Conservation (phyloP, 2,113 vertebrate species). For the Nesoenas mayeri region DNA sequence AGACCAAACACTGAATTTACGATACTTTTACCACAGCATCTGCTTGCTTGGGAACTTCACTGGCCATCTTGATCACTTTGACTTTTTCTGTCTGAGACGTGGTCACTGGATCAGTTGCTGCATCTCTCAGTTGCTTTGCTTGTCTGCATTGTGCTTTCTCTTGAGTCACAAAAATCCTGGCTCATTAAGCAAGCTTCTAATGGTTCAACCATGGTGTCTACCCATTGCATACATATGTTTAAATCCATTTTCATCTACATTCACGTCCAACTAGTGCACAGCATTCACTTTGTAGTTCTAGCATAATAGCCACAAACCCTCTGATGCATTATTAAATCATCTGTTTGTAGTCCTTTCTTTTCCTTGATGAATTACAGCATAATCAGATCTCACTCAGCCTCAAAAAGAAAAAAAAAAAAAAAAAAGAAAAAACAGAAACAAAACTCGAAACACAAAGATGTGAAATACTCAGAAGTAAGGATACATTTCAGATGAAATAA, state of each 20-base stretch:
- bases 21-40: slow-evolving; percentile 49
- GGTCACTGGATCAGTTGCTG: slow-evolving; percentile 63
- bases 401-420: neutral
- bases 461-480: neutral
- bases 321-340: slow-evolving; percentile 69
- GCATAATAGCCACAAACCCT: slow-evolving; percentile 59
- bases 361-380: slow-evolving; percentile 23
- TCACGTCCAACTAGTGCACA: slow-evolving; percentile 33
- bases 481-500: neutral
- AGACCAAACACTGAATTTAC: slow-evolving; percentile 57
- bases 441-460: neutral
- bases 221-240: slow-evolving; percentile 41
- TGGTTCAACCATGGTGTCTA: slow-evolving; percentile 34
- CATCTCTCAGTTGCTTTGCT: slow-evolving; percentile 54
- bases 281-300: slow-evolving; percentile 46
- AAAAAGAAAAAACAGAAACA: neutral
- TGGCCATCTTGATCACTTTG: slow-evolving; percentile 47
- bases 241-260: slow-evolving; percentile 15
- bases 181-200: slow-evolving; percentile 41
- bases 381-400: slow-evolving; percentile 4
- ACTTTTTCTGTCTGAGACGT: slow-evolving; percentile 68
- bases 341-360: slow-evolving; percentile 13
- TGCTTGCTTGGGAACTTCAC: slow-evolving; percentile 49
- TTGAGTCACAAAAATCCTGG: slow-evolving; percentile 71
- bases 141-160: slow-evolving; percentile 62